Base-by-base conservation (phyloP, 2,888 invertebrate species). In the Ecliptopera silaceata region DNA sequence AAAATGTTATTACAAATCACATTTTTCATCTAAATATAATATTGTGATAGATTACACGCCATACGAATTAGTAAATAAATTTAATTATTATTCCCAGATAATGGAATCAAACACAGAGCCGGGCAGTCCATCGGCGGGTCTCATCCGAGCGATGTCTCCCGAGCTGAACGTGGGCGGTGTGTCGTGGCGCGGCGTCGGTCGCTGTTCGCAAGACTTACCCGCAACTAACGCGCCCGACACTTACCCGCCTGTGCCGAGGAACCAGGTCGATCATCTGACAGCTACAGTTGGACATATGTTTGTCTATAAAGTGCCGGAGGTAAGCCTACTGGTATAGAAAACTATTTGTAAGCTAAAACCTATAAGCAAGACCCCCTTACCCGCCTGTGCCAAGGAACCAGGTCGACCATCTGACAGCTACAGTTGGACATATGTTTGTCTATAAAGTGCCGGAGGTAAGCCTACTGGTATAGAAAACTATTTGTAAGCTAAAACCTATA, bases 201-300 rank as follows among this genome's bases (percentile, higher is more conserved):
- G 94, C 0, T 49, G 67, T 45, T 56, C 61, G 1, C 61, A 57
- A 6, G 51, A 88, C 84, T 43, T 82, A 86, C 5, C 90, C 56
- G 88, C 91, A 58, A 90, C 93, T 42, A 86, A 86, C 20, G 88
- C 93, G 3, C 92, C 93, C 32, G 92, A 92, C 71, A 96, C 97
- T 65, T 94, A 93, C 74, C 93, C 95, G 53, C 97, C 98, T 2
- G 92, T 95, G 70, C 93, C 96, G 2, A 92, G 97, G 61, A 97
- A 97, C 88, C 96, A 96, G 74, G 95, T 98, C 20, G 96, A 97
- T 88, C 94, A 94, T 59, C 93, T 98, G 53, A 95, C 95, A 61
- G 97, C 97, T 39, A 95, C 95, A 2, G 95, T 95, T 12, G 98
- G 98, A 17, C 95, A 96, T 72, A 89, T 98, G 69, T 93, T 97